A percentile compares a stretch with the other conserved stretches of the same genome.
Conservation (phyloP, 2,888 invertebrate species). For the Chouioia cunea region DNA sequence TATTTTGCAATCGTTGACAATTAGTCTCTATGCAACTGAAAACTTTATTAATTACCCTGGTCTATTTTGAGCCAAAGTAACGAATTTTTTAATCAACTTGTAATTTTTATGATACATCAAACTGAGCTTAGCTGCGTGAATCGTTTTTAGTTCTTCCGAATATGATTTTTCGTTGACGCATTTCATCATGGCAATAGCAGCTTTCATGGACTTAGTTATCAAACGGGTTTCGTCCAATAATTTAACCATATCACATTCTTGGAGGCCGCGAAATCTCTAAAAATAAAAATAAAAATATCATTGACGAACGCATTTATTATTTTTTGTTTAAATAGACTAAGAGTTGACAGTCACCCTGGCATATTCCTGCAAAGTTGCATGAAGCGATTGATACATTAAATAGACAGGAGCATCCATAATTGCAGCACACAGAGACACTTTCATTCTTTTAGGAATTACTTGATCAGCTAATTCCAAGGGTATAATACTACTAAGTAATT, state of each 20-base stretch:
- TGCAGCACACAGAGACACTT: constrained; percentile 65
- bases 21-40: constrained; percentile 3
- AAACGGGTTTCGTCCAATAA: constrained; percentile 67
- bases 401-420: constrained; percentile 70
- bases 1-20: constrained; percentile 1
- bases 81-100: constrained; percentile 69
- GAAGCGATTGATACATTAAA: constrained; percentile 68
- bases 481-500: constrained; percentile 66
- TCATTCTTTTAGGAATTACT: constrained; percentile 68
- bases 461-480: constrained; percentile 66
- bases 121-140: constrained; percentile 72
- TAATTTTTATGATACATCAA: constrained; percentile 75
- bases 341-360: constrained; percentile 63
- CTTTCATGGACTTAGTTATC: constrained; percentile 69
- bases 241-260: constrained; percentile 64
- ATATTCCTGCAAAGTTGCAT: constrained; percentile 67
- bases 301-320: neutral
- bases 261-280: constrained; percentile 66
- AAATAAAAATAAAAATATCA: constrained; percentile 41
- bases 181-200: constrained; percentile 62
- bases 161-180: constrained; percentile 53
- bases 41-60: constrained; percentile 51
- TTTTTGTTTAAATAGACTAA: constrained; percentile 2
- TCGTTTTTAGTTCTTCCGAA: constrained; percentile 67
- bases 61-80: constrained; percentile 67